These are phyloP conservation scores for Luehdorfia chinensis DNA, from an alignment of 1,140 invertebrate species.

Conservation along the genomic window DNA sequence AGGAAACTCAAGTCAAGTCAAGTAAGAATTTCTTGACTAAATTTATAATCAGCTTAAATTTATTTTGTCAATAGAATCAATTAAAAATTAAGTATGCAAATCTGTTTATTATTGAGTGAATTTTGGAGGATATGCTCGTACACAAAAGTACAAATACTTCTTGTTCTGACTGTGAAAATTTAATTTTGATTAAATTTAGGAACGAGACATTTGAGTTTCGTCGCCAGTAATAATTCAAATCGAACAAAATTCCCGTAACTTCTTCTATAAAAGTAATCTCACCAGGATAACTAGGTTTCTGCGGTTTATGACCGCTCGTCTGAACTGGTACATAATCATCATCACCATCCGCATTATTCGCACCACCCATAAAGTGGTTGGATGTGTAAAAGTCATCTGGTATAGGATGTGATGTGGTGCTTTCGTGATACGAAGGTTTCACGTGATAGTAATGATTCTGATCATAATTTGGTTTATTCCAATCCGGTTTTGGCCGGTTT, in stretches of 20 bases:
- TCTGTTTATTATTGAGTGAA: too few relatives aligned
- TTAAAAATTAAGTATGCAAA: too few relatives aligned
- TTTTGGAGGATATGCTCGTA: too few relatives aligned
- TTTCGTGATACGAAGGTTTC: slow-evolving; percentile 74
- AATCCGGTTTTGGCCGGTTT: slow-evolving; percentile 53
- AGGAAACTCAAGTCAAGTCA: slow-evolving; percentile 8
- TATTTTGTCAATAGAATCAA: too few relatives aligned
- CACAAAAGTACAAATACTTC: too few relatives aligned
- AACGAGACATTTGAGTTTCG: slow-evolving; percentile 36
- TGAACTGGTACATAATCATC: slow-evolving; percentile 66
- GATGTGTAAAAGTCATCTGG: slow-evolving; percentile 55
- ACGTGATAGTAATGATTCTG: slow-evolving; percentile 68
- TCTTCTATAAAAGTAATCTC: slow-evolving; percentile 44
- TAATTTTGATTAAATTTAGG: too few relatives aligned
- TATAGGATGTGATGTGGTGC: slow-evolving; percentile 42
- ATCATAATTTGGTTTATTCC: slow-evolving; percentile 44
- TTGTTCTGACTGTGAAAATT: too few relatives aligned
- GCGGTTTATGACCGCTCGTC: slow-evolving; percentile 53
- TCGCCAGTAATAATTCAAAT: slow-evolving; percentile 18
- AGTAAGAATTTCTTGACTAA: not conserved
- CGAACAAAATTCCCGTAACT: slow-evolving; percentile 24
- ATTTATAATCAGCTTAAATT: too few relatives aligned
- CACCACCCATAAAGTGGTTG: slow-evolving; percentile 22
- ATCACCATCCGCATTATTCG: slow-evolving; percentile 45
- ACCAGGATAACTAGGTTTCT: slow-evolving; percentile 69